These are phyloP conservation scores for Ophion obscuratus DNA, from an alignment of 2,888 invertebrate species.

Conservation along the genomic window DNA sequence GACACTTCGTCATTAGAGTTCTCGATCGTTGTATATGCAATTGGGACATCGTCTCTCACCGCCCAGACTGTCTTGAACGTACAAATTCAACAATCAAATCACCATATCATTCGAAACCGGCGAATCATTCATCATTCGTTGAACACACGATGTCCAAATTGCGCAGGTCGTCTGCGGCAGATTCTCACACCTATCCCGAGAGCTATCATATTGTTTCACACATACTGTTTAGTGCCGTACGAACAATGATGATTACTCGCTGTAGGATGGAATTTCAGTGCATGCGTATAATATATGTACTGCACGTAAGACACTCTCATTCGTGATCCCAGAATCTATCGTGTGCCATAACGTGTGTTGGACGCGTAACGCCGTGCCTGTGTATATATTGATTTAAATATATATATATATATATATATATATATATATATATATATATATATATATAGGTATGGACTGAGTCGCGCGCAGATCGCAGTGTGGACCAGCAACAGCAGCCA, in stretches of 20 bases:
- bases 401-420: not conserved
- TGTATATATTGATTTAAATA: not conserved
- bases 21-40: no score
- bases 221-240: not conserved
- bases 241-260: constrained; percentile 24
- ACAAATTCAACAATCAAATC: no score
- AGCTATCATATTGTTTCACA: not conserved
- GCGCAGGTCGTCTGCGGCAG: not conserved
- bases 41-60: no score
- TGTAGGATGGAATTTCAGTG: constrained; percentile 17
- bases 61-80: no score
- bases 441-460: constrained; percentile 40
- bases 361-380: no score
- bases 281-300: constrained; percentile 2
- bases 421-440: not conserved
- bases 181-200: not conserved
- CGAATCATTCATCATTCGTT: not conserved
- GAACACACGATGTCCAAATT: not conserved
- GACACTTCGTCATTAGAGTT: no score
- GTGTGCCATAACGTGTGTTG: constrained; percentile 32
- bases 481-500: constrained; percentile 73
- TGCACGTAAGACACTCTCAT: constrained; percentile 3
- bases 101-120: no score
- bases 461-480: constrained; percentile 64
- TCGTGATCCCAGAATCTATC: constrained; percentile 28